These are phyloP conservation scores for Brevipalpus yothersi DNA, from an alignment of 1,140 invertebrate species.

Conservation along the genomic window DNA sequence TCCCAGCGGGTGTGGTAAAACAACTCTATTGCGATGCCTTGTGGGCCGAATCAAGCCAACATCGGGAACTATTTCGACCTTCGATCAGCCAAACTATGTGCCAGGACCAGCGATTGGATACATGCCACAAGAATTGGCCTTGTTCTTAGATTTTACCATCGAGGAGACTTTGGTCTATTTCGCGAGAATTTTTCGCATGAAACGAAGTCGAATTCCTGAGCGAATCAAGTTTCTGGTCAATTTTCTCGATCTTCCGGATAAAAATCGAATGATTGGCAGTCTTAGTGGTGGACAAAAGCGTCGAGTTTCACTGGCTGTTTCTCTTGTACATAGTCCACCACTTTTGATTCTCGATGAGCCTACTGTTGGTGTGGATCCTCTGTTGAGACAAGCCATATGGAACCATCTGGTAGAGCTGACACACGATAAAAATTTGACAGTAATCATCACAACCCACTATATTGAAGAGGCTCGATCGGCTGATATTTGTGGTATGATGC, in stretches of 20 bases:
- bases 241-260: constrained; percentile 53
- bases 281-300: constrained; percentile 70
- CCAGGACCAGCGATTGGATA: constrained; percentile 58
- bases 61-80: neutral
- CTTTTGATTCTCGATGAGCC: constrained; percentile 84
- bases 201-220: constrained; percentile 20
- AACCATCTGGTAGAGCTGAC: constrained; percentile 60
- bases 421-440: constrained; percentile 29
- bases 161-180: constrained; percentile 83
- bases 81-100: constrained; percentile 28
- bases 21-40: constrained; percentile 20
- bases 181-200: constrained; percentile 82
- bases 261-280: constrained; percentile 10
- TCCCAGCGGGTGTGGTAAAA: constrained; percentile 34
- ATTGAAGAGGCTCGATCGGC: constrained; percentile 21
- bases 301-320: constrained; percentile 69
- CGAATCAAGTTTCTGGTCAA: constrained; percentile 61
- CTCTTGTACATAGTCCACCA: constrained; percentile 72
- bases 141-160: constrained; percentile 83
- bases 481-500: constrained; percentile 21
- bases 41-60: constrained; percentile 7
- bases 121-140: constrained; percentile 68
- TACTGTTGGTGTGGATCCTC: constrained; percentile 70
- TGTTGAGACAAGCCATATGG: constrained; percentile 69
- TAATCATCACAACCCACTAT: constrained; percentile 23